Evolutionary conservation across 1,140 invertebrate species (phyloP), one percentile per base, ranked within the genome.

Genomic region (Caenorhabditis tropicalis): DNA sequence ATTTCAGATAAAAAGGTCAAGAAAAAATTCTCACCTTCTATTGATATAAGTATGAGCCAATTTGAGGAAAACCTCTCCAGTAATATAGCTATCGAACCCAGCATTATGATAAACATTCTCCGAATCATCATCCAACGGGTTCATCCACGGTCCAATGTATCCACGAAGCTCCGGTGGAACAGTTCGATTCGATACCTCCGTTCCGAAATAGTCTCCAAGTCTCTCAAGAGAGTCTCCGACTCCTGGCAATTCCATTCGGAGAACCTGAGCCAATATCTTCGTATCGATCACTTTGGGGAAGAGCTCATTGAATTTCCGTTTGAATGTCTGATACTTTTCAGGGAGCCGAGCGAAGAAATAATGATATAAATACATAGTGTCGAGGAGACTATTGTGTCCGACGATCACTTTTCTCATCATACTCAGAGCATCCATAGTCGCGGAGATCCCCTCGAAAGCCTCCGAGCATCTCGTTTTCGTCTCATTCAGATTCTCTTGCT

Each of bases 301-400:
- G 10, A 74, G 65, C 12, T 0, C n/a, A 21, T 43, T 43, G 29
- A 74, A 74, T 24, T 74, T 21, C 12, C n/a, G 2, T 74, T 74
- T 74, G 65, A 74, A 74, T 15, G 7, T 46, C 10, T 43, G 19
- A 74, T 74, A 74, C 5, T 74, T 74, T 10, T 21, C 19, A 43
- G 65, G 65, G 24, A 74, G 65, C 10, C 10, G 19, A 2, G 19
- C 16, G 21, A 74, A 74, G 21, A 74, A 74, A 12, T 74, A 74
- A 74, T 74, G 65, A 74, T 74, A 74, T n/a, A 43, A 19, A 46
- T 74, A 74, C 65, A 74, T 74, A 7, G 65, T 29, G 43, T 74
- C 65, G 24, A 74, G 65, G 43, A 74, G 65, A 27, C 65, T 74
- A 15, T 74, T 74, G 10, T 74, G 65, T 0, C 65, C 65, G 15